A percentile compares a stretch with the other conserved stretches of the same genome.
Evolutionary conservation across 64 coral and sea anemone species (phyloP).

Genomic region (Montipora sp.): DNA sequence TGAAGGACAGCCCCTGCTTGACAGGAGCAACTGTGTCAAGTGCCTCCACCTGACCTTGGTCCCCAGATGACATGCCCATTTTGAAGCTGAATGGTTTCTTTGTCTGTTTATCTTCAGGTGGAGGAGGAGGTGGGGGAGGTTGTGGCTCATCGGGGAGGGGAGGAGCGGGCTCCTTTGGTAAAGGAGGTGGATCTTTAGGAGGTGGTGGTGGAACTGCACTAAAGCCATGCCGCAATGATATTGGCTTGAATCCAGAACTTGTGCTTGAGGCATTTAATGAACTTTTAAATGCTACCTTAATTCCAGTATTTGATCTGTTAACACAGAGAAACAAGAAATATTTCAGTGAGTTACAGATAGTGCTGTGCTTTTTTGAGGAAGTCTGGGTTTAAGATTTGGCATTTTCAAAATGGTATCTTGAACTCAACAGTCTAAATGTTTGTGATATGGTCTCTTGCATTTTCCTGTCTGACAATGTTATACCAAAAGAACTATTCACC

Average conservation of each 20-base stretch:
- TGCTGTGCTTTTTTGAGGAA: neutral
- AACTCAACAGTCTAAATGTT: too few relatives aligned
- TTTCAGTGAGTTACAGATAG: neutral
- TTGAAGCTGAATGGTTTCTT: conserved; percentile 72
- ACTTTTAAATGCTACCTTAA: conserved; percentile 45
- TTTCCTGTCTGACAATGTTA: too few relatives aligned
- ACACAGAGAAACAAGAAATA: neutral
- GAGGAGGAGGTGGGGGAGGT: conserved; percentile 62
- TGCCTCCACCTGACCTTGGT: conserved; percentile 51
- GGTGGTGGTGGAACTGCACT: conserved; percentile 76
- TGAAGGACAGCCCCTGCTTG: conserved; percentile 66
- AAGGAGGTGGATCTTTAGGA: conserved; percentile 41
- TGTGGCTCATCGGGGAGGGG: conserved; percentile 65
- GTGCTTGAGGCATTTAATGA: conserved; percentile 45
- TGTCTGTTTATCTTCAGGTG: conserved; percentile 33
- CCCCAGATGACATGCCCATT: conserved; percentile 38
- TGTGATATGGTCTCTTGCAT: too few relatives aligned
- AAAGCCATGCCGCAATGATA: conserved; percentile 57
- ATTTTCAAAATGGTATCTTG: too few relatives aligned
- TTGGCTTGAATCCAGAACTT: conserved; percentile 82
- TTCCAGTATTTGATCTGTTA: conserved; percentile 41
- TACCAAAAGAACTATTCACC: too few relatives aligned
- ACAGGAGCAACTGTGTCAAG: neutral
- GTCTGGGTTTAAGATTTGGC: too few relatives aligned
- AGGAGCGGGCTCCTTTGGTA: conserved; percentile 65